phyloP scores from a whole-genome alignment of 2,113 vertebrate genomes.

The Lasiurus borealis region DNA sequence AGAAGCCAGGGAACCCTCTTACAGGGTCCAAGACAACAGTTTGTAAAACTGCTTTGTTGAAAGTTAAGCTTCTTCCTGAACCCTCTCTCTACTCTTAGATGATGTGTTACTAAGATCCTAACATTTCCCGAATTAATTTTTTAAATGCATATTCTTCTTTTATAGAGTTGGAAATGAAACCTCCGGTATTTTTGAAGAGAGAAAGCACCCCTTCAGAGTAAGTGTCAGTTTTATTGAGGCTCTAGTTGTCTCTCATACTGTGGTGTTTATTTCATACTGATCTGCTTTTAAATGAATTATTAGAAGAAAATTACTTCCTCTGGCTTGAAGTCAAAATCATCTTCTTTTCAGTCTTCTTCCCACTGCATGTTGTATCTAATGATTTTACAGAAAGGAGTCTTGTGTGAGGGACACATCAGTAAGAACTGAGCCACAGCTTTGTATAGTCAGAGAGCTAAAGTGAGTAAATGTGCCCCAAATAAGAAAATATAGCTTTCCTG shows the following conservation, averaged over 20 bases:
- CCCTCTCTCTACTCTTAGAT: not conserved
- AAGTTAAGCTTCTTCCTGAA: not conserved
- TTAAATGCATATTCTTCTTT: slow-evolving; percentile 78
- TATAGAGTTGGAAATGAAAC: slow-evolving; percentile 90
- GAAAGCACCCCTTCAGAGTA: slow-evolving; percentile 91
- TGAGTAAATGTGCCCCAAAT: not conserved
- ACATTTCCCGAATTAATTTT: slow-evolving; percentile 44
- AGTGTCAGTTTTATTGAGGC: slow-evolving; percentile 75
- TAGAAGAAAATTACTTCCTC: not conserved
- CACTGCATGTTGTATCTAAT: too few species aligned
- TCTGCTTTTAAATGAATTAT: slow-evolving; percentile 38
- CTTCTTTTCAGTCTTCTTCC: too few species aligned
- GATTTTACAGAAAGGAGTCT: too few species aligned
- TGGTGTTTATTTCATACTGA: slow-evolving; percentile 13
- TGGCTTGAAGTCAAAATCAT: not conserved
- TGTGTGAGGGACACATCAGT: not conserved
- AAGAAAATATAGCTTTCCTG: slow-evolving; percentile 1
- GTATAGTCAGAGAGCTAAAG: not conserved
- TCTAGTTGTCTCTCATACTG: slow-evolving; percentile 45
- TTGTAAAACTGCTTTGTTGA: slow-evolving; percentile 41
- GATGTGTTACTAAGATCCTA: slow-evolving; percentile 42
- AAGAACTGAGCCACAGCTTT: not conserved
- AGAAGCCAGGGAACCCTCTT: not conserved
- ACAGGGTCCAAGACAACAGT: slow-evolving; percentile 41
- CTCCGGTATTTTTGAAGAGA: slow-evolving; percentile 92